These are phyloP conservation scores for Gulo gulo DNA, from an alignment of 2,113 vertebrate genomes.

Conservation along the genomic window DNA sequence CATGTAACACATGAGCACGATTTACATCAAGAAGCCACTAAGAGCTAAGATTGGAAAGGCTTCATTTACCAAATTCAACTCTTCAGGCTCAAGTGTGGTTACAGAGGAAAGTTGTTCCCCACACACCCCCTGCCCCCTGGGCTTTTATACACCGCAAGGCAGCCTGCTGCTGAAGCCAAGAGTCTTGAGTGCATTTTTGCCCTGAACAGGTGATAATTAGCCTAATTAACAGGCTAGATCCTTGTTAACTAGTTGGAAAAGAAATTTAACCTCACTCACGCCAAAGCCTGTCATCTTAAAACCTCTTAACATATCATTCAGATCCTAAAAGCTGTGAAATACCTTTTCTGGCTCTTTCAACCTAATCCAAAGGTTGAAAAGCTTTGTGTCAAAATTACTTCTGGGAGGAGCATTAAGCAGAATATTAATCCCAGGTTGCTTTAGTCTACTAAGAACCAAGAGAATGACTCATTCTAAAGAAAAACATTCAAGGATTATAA, in stretches of 20 bases:
- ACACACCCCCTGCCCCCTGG: neutral
- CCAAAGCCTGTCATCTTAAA: neutral
- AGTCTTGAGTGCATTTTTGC: slow-evolving; percentile 13
- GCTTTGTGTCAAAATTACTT: slow-evolving; percentile 7
- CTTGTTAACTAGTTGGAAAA: slow-evolving; percentile 48
- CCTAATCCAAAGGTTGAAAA: slow-evolving; percentile 24
- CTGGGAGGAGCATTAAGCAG: neutral
- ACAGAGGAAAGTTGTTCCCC: neutral
- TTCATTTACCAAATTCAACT: neutral
- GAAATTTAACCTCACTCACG: slow-evolving; percentile 52
- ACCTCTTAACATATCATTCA: neutral
- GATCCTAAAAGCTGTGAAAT: slow-evolving; percentile 34
- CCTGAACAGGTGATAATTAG: slow-evolving; percentile 57
- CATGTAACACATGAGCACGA: neutral
- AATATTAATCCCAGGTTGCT: neutral
- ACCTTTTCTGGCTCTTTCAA: neutral
- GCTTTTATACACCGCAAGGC: neutral
- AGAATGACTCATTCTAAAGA: slow-evolving; percentile 2
- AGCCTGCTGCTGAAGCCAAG: neutral
- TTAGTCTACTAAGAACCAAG: neutral
- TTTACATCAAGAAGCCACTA: neutral
- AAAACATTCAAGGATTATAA: neutral
- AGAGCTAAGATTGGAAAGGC: neutral
- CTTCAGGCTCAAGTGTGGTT: neutral
- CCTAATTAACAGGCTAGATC: slow-evolving; percentile 48